Evolutionary conservation across 1,140 invertebrate genomes (phyloP), one percentile per base, ranked within the genome.

Genomic region (Trichonephila inaurata): DNA sequence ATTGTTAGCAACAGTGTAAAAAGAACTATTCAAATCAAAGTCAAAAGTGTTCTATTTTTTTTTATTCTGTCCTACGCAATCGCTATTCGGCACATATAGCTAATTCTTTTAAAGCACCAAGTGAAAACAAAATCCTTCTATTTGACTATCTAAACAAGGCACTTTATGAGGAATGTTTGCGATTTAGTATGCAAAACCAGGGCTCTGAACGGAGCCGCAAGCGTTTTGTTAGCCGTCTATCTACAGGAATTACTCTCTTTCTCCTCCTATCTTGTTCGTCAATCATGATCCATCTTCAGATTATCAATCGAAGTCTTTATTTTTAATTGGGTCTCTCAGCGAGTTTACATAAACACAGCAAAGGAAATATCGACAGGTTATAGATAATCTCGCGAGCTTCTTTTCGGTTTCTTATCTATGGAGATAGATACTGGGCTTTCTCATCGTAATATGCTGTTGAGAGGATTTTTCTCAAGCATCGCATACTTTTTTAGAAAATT

Each of bases 221-320:
- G 51, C 66, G 66, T 21, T 69, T 69, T 69, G n/a, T 10, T n/a
- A 24, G 51, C 10, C 51, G 10, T 51, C 51, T 12, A 51, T 51
- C 51, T 51, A 51, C 51, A 51, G 51, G 33, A 24, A 8, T 69
- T 7, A 12, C 72, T 77, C 4, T 77, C 28, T 77, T 8, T 28
- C 14, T 14, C 4, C 28, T 19, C 16, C 24, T 85, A 85, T 85
- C 83, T 61, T 60, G 83, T 85, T 60, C 51, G 40, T 85, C 83
- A 58, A 4, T 85, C 83, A 85, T 7, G 21, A 24, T 0, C 19
- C n/a, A 28, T 85, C 83, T 51, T 18, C 21, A n/a, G n/a, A 8
- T 85, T 60, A 85, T 85, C 83, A 85, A 85, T 85, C 82, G 44
- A n/a, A 85, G 82, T 85, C 82, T 85, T 85, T 85, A 85, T 85